Base-by-base conservation (phyloP, 1,140 invertebrate genomes). In the Drosophila truncata region DNA sequence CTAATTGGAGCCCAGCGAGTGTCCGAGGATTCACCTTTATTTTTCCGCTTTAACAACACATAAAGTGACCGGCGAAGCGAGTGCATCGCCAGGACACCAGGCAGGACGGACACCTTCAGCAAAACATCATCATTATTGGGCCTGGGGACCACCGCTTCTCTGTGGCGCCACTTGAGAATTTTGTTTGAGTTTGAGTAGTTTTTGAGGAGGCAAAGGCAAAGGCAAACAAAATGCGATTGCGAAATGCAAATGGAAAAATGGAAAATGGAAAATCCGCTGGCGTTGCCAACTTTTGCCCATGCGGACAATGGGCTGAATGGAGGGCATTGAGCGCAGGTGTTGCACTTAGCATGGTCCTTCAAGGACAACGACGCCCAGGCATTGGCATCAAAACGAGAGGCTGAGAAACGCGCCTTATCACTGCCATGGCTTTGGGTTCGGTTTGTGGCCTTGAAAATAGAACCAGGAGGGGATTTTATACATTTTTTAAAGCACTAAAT, bases 41-140 rank as follows among this genome's bases (percentile, higher is more conserved):
- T 29, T 23, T 29, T 25, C 13, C 27, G 20, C 29, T 4, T 18
- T 42, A 18, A 42, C 13, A 42, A 27, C 52, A 82, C 58, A 82
- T 57, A 86, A 85, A 65, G 64, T 35, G 41, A 8, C 20, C 59
- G 52, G 35, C 61, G 64, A 82, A 42, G 67, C 78, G 82, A 74
- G 37, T 59, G 72, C 65, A 65, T n/a, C n/a, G n/a, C n/a, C n/a
- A n/a, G n/a, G n/a, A n/a, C n/a, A n/a, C n/a, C n/a, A n/a, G n/a
- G n/a, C n/a, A n/a, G n/a, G n/a, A n/a, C n/a, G n/a, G n/a, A n/a
- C n/a, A n/a, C n/a, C n/a, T n/a, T n/a, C n/a, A n/a, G n/a, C n/a
- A n/a, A n/a, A n/a, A n/a, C n/a, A n/a, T n/a, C n/a, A n/a, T 84
- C 73, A 82, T 88, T 83, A 88, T 86, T 79, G 80, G 80, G 44